Percentiles rank a stretch among this genome's conserved stretches.
Conservation (phyloP, 2,113 vertebrate genomes). For the Climacteris rufus region DNA sequence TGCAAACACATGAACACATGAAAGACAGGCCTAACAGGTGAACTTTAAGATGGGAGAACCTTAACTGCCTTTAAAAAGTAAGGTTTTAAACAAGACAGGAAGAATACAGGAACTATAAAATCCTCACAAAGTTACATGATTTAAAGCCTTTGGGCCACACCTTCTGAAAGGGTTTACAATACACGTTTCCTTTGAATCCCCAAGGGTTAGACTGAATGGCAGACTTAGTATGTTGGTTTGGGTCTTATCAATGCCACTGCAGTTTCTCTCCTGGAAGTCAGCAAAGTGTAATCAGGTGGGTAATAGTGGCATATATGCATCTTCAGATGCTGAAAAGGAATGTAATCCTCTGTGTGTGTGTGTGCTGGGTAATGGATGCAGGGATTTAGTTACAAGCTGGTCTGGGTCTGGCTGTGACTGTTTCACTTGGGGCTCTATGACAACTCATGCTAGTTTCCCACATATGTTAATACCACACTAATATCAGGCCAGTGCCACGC, state of each 20-base stretch:
- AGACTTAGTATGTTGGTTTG: background rate
- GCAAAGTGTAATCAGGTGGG: background rate
- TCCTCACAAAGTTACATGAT: background rate
- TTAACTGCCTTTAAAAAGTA: background rate
- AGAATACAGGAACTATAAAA: background rate
- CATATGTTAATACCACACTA: background rate
- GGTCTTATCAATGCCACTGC: background rate
- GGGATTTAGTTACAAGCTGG: background rate
- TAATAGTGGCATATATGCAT: background rate
- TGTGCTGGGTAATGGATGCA: background rate
- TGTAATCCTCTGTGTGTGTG: background rate
- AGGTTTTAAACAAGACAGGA: background rate
- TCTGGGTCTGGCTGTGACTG: background rate
- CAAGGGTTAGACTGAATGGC: background rate
- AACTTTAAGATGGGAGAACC: background rate
- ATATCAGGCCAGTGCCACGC: background rate
- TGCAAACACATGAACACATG: background rate
- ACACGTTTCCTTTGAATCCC: background rate
- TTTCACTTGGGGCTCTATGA: background rate
- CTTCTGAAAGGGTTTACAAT: background rate
- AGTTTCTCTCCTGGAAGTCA: background rate
- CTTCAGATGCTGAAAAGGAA: background rate
- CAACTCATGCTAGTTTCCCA: background rate
- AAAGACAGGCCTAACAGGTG: background rate
- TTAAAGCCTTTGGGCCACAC: background rate